Conservation (phyloP, 2,113 vertebrate species). For the Rana temporaria region DNA sequence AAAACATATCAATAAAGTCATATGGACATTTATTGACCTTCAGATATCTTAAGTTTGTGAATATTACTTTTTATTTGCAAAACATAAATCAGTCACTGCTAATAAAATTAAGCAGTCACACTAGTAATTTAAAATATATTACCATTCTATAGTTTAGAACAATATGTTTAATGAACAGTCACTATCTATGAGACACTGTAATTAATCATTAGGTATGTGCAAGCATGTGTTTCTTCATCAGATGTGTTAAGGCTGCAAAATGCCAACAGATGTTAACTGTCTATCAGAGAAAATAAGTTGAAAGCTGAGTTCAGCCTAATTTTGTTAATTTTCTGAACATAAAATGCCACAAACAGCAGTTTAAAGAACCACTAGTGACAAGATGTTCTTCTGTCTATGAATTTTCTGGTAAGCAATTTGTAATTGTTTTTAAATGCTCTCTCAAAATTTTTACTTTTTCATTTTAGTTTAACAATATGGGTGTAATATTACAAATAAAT, state of each 20-base stretch:
- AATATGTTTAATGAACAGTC: conserved; percentile 48
- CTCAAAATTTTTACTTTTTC: neutral
- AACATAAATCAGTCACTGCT: conserved; percentile 31
- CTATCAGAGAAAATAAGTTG: conserved; percentile 51
- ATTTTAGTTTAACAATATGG: too few relatives aligned
- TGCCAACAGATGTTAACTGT: conserved; percentile 55
- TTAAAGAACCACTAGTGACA: conserved; percentile 37
- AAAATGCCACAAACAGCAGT: conserved; percentile 49
- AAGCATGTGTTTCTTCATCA: conserved; percentile 41
- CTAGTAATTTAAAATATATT: conserved; percentile 38
- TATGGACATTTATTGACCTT: conserved; percentile 12
- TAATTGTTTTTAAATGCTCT: conserved; percentile 32
- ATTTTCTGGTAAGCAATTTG: neutral
- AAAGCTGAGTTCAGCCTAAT: conserved; percentile 51
- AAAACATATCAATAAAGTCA: neutral
- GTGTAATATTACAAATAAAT: too few relatives aligned
- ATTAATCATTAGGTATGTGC: conserved; percentile 50
- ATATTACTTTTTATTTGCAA: neutral
- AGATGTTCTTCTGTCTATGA: conserved; percentile 7
- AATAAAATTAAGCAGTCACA: conserved; percentile 32
- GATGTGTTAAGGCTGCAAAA: conserved; percentile 52
- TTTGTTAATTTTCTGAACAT: conserved; percentile 49
- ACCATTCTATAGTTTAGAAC: conserved; percentile 38
- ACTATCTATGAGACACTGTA: conserved; percentile 36
- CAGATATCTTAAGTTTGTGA: neutral